These are phyloP conservation scores for Spisula solida DNA, from an alignment of 2,888 invertebrate species.

Conservation along the genomic window DNA sequence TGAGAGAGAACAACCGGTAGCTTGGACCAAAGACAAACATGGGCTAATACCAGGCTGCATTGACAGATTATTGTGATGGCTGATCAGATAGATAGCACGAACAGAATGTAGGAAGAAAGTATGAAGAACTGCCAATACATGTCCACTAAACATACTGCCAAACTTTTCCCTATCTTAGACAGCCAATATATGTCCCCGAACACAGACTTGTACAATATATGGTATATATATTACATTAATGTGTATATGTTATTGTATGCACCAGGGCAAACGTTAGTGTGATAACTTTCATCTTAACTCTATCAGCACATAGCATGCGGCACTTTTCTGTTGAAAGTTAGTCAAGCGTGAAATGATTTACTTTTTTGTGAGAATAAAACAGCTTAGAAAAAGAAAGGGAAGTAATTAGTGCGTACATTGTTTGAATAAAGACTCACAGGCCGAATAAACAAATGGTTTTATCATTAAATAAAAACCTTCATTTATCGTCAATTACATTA, in stretches of 20 bases:
- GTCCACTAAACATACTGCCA: no score
- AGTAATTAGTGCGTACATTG: conserved; percentile 41
- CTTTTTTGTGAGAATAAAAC: conserved; percentile 47
- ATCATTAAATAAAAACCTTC: conserved; percentile 27
- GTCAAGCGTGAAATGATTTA: conserved; percentile 57
- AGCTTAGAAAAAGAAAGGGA: conserved; percentile 35
- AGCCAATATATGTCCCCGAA: background rate
- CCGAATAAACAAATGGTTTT: conserved; percentile 46
- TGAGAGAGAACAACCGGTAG: no score
- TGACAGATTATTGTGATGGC: no score
- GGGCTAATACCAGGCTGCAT: no score
- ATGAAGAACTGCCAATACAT: no score
- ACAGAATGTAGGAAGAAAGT: no score
- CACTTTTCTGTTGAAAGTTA: conserved; percentile 38
- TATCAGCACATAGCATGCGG: background rate
- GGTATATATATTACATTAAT: background rate
- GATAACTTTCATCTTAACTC: background rate
- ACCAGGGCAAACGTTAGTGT: background rate
- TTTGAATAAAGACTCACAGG: conserved; percentile 38
- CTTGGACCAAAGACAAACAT: no score
- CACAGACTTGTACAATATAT: background rate
- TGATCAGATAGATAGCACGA: no score
- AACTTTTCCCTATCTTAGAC: no score
- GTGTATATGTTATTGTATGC: background rate
- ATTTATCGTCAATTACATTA: background rate